These are phyloP conservation scores for Strigops habroptila DNA, from an alignment of 2,113 vertebrate genomes.

Conservation along the genomic window DNA sequence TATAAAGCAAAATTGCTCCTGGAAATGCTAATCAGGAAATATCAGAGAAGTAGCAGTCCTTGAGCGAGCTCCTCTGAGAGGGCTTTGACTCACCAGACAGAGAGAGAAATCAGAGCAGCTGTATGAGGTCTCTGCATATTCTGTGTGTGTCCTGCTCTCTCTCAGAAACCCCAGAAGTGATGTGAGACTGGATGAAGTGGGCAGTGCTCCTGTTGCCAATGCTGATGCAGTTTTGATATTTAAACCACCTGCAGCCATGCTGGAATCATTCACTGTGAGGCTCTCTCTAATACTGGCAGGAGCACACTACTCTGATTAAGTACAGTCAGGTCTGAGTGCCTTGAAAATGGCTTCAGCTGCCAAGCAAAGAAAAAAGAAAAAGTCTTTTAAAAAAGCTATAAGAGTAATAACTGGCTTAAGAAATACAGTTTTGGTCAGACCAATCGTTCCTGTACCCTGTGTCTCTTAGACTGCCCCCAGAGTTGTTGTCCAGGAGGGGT, in stretches of 20 bases:
- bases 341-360: background rate
- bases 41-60: conserved; percentile 21
- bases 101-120: background rate
- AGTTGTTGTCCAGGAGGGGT: background rate
- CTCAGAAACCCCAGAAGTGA: background rate
- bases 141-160: background rate
- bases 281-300: background rate
- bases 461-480: background rate
- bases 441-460: background rate
- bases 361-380: background rate
- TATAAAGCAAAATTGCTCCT: conserved; percentile 39
- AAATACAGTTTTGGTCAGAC: background rate
- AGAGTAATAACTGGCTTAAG: background rate
- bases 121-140: background rate
- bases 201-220: background rate
- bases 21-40: conserved; percentile 44
- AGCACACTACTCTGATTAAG: background rate
- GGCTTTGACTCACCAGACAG: background rate
- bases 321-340: background rate
- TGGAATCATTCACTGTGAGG: background rate
- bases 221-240: background rate
- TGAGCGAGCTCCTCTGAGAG: conserved; percentile 1
- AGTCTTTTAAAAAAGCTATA: background rate
- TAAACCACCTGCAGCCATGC: background rate
- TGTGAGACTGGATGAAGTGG: background rate